Evolutionary conservation across 2,797 vertebrate genomes (phyloP).

Genomic region (Zenarchopterus dispar): DNA sequence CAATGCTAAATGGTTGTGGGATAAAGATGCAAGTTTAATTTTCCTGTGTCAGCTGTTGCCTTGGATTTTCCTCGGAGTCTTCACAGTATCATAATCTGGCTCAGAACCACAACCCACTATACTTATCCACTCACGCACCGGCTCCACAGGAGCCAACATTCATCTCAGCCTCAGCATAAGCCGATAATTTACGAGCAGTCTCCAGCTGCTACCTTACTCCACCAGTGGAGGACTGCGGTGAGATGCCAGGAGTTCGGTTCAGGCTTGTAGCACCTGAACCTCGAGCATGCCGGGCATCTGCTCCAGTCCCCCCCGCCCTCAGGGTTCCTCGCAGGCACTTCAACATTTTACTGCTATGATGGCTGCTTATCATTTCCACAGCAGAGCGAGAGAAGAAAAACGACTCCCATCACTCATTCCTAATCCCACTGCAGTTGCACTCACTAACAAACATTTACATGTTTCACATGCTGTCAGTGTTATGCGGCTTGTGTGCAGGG

Average conservation of each 20-base stretch:
- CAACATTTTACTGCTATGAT: conserved; percentile 61
- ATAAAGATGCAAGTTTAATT: conserved; percentile 18
- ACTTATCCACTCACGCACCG: neutral
- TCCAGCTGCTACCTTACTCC: conserved; percentile 44
- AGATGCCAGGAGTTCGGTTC: conserved; percentile 74
- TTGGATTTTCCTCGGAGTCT: conserved; percentile 31
- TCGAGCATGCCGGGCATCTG: conserved; percentile 41
- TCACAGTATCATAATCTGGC: conserved; percentile 29
- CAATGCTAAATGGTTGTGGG: neutral
- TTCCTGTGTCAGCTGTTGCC: conserved; percentile 23
- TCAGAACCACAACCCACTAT: conserved; percentile 25
- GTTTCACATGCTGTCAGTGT: neutral
- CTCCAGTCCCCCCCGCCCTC: conserved; percentile 50
- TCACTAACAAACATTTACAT: neutral
- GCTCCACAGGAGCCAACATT: conserved; percentile 47
- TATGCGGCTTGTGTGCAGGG: too few relatives aligned
- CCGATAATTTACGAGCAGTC: conserved; percentile 61
- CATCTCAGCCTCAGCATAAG: conserved; percentile 54
- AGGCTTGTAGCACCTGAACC: conserved; percentile 65
- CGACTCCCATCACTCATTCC: conserved; percentile 32
- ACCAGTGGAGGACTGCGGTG: conserved; percentile 53
- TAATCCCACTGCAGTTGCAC: conserved; percentile 16
- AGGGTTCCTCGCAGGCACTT: conserved; percentile 54
- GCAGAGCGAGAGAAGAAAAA: conserved; percentile 47
- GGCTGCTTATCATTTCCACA: conserved; percentile 60